Conservation (phyloP, 2,888 invertebrate species). For the Bimastos eiseni region DNA sequence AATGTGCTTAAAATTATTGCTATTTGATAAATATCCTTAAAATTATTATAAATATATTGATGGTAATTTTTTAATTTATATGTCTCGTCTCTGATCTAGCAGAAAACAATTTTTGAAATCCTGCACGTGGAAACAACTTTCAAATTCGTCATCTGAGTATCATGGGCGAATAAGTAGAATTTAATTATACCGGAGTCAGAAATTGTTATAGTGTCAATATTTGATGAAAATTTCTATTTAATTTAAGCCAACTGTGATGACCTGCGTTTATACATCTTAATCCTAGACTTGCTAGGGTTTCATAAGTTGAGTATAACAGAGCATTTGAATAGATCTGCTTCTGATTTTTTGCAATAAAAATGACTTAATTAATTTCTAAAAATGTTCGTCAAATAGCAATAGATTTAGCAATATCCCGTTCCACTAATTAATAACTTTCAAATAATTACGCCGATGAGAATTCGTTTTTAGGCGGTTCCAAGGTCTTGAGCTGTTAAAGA, state of each 20-base stretch:
- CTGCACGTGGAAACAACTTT: background rate
- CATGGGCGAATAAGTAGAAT: background rate
- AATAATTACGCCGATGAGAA: background rate
- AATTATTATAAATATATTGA: background rate
- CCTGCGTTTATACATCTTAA: background rate
- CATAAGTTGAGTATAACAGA: background rate
- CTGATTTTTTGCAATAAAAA: background rate
- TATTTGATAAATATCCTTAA: background rate
- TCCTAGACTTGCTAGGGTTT: background rate
- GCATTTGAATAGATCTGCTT: background rate
- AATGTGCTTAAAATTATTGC: background rate
- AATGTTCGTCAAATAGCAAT: background rate
- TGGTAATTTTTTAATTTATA: background rate
- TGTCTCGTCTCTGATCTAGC: background rate
- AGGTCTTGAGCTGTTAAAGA: background rate
- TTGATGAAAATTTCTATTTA: background rate
- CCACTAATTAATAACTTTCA: background rate
- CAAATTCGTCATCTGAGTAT: too few species aligned
- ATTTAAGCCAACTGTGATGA: too few species aligned
- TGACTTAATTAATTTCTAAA: background rate
- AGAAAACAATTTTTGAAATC: background rate
- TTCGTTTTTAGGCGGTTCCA: background rate
- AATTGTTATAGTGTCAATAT: background rate
- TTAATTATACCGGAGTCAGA: background rate
- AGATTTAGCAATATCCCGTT: background rate